Evolutionary conservation across 1,140 invertebrate genomes (phyloP).

Genomic region (Pristionchus pacificus): DNA sequence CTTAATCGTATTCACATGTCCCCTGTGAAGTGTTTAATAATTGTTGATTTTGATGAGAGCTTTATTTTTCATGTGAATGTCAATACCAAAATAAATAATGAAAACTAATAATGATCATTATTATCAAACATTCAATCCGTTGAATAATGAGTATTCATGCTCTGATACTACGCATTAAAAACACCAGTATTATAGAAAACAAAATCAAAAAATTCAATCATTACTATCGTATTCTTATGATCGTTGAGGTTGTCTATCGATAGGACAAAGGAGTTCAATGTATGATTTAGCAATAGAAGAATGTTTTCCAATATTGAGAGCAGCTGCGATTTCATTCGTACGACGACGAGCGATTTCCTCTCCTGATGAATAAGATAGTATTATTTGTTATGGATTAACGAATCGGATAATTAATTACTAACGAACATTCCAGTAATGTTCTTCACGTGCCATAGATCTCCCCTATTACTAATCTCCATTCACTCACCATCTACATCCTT

Average conservation of each 20-base stretch:
- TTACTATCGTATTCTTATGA: too few species aligned
- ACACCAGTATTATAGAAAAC: too few species aligned
- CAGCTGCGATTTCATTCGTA: background rate
- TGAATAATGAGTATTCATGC: too few species aligned
- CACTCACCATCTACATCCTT: background rate
- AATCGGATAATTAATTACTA: background rate
- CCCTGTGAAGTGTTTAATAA: too few species aligned
- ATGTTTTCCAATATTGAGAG: background rate
- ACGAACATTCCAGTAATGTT: background rate
- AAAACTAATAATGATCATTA: too few species aligned
- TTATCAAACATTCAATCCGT: too few species aligned
- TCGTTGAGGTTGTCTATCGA: background rate
- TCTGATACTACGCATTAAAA: too few species aligned
- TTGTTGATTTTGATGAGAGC: too few species aligned
- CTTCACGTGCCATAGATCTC: background rate
- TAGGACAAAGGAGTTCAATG: background rate
- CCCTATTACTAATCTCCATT: background rate
- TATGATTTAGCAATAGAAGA: background rate
- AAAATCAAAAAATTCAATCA: too few species aligned
- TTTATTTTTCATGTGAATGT: too few species aligned
- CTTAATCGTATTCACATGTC: too few species aligned
- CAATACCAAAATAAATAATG: too few species aligned
- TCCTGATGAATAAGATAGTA: background rate
- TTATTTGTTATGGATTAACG: background rate
- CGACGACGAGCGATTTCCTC: background rate